Evolutionary conservation across 2,113 vertebrate species (phyloP), one percentile per base, ranked within the genome.

Genomic region (Calidris pugnax): DNA sequence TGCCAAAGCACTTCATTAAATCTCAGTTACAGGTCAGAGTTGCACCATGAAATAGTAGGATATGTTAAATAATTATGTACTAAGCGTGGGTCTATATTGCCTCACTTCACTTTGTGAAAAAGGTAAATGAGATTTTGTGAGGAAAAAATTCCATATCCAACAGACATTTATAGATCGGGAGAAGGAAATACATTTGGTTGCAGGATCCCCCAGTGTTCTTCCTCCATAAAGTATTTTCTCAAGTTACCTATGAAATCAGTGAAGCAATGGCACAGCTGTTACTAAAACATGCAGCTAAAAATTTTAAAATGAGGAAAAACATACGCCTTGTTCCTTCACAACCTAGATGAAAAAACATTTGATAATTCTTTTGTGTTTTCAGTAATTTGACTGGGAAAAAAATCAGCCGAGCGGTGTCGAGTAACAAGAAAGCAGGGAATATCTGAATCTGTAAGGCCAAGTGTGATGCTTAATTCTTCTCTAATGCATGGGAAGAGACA

Each of bases 1-100:
- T 97, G 88, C 90, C 87, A 95, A 98, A 95, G 77, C 97, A 97
- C 95, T 92, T 91, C 86, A 96, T 96, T 95, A 97, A 97, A 83
- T 96, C 90, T 84, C 89, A 89, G 97, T 95, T 96, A 94, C 68
- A 95, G 89, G 64, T 81, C 92, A 98, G 71, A 96, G 77, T 94
- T 93, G 67, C 48, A 92, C 69, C 72, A 89, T 92, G 92, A 97
- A 97, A 96, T 95, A 90, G 71, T 91, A 95, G 89, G 94, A 94
- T 95, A 92, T 94, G 90, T 93, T 94, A 92, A 96, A 96, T 96
- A 95, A 96, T 95, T 95, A 94, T 85, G 84, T 89, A 93, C 60
- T 83, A 95, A 96, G 53, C 2, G 1, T 71, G 10, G 56, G 69
- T 87, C 75, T 95, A 47, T 59, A 74, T 62, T 84, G 90, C 94